Evolutionary conservation across 2,113 vertebrate species (phyloP).

Genomic region (Australoheros scitulus): DNA sequence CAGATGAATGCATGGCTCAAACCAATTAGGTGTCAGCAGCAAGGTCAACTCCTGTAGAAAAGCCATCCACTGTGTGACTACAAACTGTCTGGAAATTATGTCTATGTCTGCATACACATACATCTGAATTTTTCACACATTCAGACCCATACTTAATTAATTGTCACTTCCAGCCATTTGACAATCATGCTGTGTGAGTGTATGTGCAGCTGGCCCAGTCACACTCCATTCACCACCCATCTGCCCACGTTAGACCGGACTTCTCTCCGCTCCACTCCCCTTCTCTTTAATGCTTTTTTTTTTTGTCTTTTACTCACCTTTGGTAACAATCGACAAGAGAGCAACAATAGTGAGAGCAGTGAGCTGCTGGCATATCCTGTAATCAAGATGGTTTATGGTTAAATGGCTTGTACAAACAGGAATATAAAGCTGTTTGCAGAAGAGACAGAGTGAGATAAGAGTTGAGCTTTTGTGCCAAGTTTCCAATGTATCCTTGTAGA

Average conservation of each 20-base stretch:
- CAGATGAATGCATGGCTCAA: not conserved
- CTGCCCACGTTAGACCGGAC: conserved; percentile 71
- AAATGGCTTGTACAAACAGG: conserved; percentile 29
- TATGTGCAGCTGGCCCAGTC: conserved; percentile 71
- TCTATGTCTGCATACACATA: conserved; percentile 20
- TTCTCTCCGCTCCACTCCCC: conserved; percentile 19
- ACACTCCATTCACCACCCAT: conserved; percentile 76
- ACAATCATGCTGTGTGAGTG: conserved; percentile 69
- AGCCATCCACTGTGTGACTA: conserved; percentile 23
- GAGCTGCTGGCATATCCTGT: conserved; percentile 43
- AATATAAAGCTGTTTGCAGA: conserved; percentile 5
- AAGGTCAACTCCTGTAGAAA: conserved; percentile 26
- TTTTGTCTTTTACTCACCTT: conserved; percentile 11
- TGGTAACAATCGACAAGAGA: conserved; percentile 36
- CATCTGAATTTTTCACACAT: conserved; percentile 49
- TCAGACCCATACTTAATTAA: conserved; percentile 74
- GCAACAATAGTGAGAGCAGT: conserved; percentile 6
- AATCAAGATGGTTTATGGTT: conserved; percentile 52
- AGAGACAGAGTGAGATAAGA: not conserved
- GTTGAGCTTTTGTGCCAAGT: conserved; percentile 9
- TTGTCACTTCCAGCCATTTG: conserved; percentile 75
- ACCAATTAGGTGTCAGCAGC: conserved; percentile 13
- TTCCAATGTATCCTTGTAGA: conserved; percentile 10
- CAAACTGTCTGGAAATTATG: conserved; percentile 45
- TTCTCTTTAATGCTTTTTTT: conserved; percentile 15